These are phyloP conservation scores for Lutjanus erythropterus DNA, from an alignment of 2,113 vertebrate genomes.

Conservation along the genomic window DNA sequence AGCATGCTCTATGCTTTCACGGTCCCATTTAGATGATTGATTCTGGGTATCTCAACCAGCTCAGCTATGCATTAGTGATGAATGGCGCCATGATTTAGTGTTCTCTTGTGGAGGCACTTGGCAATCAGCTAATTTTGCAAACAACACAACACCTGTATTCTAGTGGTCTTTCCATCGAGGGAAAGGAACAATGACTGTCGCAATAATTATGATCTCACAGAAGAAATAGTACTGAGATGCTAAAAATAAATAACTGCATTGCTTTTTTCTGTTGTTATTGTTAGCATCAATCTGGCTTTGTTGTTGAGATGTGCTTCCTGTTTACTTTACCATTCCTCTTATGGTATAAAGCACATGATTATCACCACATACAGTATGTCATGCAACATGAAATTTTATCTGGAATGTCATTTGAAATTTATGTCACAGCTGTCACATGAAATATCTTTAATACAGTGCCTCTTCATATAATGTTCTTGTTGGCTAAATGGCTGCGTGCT, in stretches of 20 bases:
- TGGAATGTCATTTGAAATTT: neutral
- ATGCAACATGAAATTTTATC: neutral
- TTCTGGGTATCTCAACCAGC: slow-evolving; percentile 57
- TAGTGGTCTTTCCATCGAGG: slow-evolving; percentile 7
- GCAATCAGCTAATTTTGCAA: slow-evolving; percentile 61
- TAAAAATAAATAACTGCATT: neutral
- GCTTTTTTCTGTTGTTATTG: neutral
- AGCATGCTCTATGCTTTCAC: slow-evolving; percentile 52
- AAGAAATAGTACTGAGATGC: neutral
- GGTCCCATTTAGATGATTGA: slow-evolving; percentile 75
- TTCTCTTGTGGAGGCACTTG: slow-evolving; percentile 51
- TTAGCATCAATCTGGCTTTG: neutral
- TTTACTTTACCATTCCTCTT: neutral
- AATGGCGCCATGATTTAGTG: slow-evolving; percentile 64
- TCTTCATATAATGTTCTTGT: slow-evolving; percentile 20
- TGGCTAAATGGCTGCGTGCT: slow-evolving; percentile 28
- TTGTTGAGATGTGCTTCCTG: neutral
- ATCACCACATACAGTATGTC: neutral
- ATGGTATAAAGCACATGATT: neutral
- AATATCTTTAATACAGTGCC: neutral
- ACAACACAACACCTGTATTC: slow-evolving; percentile 59
- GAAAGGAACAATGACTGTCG: neutral
- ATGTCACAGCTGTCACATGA: neutral
- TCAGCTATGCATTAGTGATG: slow-evolving; percentile 67
- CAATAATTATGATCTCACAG: slow-evolving; percentile 1